Conservation (phyloP, 2,888 invertebrate genomes). For the Synergus itoensis region DNA sequence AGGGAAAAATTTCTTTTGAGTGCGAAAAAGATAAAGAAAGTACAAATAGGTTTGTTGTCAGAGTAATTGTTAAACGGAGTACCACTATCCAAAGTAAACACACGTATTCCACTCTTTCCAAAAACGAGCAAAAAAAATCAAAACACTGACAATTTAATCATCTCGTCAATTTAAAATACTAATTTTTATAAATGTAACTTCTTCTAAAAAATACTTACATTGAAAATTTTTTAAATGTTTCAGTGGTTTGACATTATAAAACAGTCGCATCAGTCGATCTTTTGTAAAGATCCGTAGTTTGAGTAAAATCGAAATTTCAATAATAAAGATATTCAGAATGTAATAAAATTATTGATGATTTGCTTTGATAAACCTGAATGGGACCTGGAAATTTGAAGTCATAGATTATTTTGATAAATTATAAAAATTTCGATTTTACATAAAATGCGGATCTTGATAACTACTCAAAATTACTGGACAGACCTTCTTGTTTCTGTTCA, state of each 20-base stretch:
- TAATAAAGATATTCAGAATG: not conserved
- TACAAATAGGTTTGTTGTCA: not conserved
- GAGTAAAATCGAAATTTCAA: not conserved
- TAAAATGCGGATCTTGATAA: not conserved
- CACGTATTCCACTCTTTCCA: slow-evolving; percentile 4
- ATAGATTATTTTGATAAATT: too few species aligned
- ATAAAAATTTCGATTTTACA: not conserved
- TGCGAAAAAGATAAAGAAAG: not conserved
- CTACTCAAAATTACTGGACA: not conserved
- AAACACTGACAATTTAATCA: too few species aligned
- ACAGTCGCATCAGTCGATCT: not conserved
- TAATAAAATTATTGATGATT: not conserved
- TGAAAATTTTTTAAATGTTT: too few species aligned
- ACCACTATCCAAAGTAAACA: slow-evolving; percentile 1
- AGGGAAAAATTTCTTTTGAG: slow-evolving; percentile 3
- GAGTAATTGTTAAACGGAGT: not conserved
- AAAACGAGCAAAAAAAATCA: not conserved
- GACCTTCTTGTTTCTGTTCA: too few species aligned
- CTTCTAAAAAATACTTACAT: too few species aligned
- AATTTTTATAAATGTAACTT: too few species aligned
- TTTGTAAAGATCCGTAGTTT: not conserved
- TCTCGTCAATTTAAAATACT: too few species aligned
- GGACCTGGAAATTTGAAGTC: not conserved
- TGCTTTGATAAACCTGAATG: not conserved
- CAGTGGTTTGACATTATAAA: too few species aligned